Evolutionary conservation across 2,113 vertebrate genomes (phyloP), one percentile per base, ranked within the genome.

Genomic region (Ochotona curzoniae): DNA sequence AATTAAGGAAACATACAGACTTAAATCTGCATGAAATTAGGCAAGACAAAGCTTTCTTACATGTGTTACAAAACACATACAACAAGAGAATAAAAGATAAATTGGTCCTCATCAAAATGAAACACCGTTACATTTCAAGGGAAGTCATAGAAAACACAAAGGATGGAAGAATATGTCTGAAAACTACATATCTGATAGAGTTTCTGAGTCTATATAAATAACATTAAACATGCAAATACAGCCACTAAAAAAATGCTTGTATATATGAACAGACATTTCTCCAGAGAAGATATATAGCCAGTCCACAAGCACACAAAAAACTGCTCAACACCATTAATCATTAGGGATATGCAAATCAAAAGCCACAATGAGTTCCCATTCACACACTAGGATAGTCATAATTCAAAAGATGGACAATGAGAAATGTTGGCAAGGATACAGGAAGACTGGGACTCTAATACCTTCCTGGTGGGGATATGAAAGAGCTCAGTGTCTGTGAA

Each of bases 201-300:
- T 81, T 87, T 20, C 66, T 35, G 5, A 32, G n/a, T 44, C 13
- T 49, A 66, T 10, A 63, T 9, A 94, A 92, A 67, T 63, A 90
- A 83, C 23, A 90, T 73, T 49, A 76, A 49, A 64, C 87, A 87
- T 60, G 57, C 11, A 93, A 90, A 78, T 30, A 69, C 35, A 35
- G 18, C 23, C 32, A 63, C 75, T 83, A 66, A 47, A 64, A 64
- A 83, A 83, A 49, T 47, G n/a, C 32, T 12, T 57, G 60, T 49
- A 71, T 8, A n/a, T n/a, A 54, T 60, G 3, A 76, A 64, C 54
- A 83, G 44, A 60, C 9, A 83, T 63, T 28, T 20, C 14, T 83
- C 30, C 71, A 73, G 70, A 81, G 83, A 63, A n/a, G 38, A 75
- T 70, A 44, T 61, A 28, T 25, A 57, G 64, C 21, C 64, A 13